Evolutionary conservation across 2,888 invertebrate species (phyloP).

Genomic region (Aspidiotus destructor): DNA sequence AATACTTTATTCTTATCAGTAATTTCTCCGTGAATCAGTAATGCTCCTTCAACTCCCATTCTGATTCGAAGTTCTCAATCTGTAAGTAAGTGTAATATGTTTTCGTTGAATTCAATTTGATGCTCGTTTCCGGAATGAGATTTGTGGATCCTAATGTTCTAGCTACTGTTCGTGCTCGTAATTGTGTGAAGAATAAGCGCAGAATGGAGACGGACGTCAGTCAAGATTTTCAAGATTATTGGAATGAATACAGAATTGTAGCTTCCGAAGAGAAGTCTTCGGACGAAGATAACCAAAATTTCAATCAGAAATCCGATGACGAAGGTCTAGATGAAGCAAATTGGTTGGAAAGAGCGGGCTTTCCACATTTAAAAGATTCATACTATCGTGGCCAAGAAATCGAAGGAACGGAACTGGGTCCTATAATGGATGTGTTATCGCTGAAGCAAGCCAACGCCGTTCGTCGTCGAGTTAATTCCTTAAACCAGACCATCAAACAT

Average conservation of each 20-base stretch:
- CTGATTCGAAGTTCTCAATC: no score
- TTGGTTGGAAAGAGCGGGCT: slow-evolving; percentile 64
- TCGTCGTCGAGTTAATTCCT: slow-evolving; percentile 59
- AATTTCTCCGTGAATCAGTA: no score
- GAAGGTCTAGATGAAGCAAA: slow-evolving; percentile 63
- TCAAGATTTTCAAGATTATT: slow-evolving; percentile 52
- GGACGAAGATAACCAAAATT: slow-evolving; percentile 53
- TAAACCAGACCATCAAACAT: slow-evolving; percentile 65
- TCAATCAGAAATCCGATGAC: slow-evolving; percentile 32
- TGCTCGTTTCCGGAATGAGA: no score
- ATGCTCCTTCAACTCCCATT: no score
- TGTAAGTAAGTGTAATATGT: no score
- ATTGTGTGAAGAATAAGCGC: no score
- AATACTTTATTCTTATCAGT: no score
- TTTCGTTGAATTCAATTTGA: no score
- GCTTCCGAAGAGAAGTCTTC: slow-evolving; percentile 49
- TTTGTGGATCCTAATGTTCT: no score
- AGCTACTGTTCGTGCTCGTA: no score
- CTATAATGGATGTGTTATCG: slow-evolving; percentile 48
- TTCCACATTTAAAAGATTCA: slow-evolving; percentile 58
- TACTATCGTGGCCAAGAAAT: slow-evolving; percentile 61
- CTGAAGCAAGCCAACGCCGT: slow-evolving; percentile 69
- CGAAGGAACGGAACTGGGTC: slow-evolving; percentile 54
- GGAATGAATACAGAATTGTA: slow-evolving; percentile 57
- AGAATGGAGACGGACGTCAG: slow-evolving; percentile 39